Evolutionary conservation across 2,888 invertebrate species (phyloP).

Genomic region (Synergus umbraculus): DNA sequence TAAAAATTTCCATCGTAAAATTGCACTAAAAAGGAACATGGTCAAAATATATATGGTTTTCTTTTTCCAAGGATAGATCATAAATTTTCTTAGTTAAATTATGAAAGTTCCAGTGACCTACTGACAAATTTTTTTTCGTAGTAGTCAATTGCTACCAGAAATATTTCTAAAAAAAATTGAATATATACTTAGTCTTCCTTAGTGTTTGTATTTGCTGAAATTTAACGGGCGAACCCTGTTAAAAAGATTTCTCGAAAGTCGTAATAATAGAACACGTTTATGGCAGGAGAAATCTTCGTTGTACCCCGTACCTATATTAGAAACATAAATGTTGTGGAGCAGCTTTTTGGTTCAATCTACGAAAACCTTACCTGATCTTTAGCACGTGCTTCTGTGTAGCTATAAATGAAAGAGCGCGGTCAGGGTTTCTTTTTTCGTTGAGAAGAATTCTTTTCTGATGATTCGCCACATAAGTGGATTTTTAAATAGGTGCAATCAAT

Average conservation of each 20-base stretch:
- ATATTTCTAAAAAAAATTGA: slow-evolving; percentile 41
- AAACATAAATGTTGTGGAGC: slow-evolving; percentile 16
- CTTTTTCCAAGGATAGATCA: slow-evolving; percentile 3
- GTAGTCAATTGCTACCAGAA: slow-evolving; percentile 28
- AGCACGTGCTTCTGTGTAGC: slow-evolving; percentile 22
- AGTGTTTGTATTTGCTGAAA: slow-evolving; percentile 13
- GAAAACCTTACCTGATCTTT: slow-evolving; percentile 30
- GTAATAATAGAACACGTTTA: slow-evolving; percentile 31
- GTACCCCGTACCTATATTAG: slow-evolving; percentile 12
- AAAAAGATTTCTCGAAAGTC: slow-evolving; percentile 38
- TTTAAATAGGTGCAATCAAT: not conserved
- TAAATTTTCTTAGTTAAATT: slow-evolving; percentile 20
- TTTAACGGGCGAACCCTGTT: slow-evolving; percentile 10
- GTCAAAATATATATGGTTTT: slow-evolving; percentile 22
- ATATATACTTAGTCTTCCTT: not conserved
- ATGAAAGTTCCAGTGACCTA: slow-evolving; percentile 47
- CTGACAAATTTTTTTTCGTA: slow-evolving; percentile 48
- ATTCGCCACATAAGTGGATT: slow-evolving; percentile 26
- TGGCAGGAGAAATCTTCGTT: slow-evolving; percentile 32
- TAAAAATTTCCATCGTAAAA: slow-evolving; percentile 34
- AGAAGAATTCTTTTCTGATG: slow-evolving; percentile 31
- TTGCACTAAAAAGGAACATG: not conserved
- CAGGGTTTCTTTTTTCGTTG: not conserved
- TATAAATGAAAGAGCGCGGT: not conserved
- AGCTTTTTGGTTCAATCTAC: slow-evolving; percentile 28